Conservation (phyloP, 2,797 vertebrate genomes). For the Triplophysa yarkandensis region DNA sequence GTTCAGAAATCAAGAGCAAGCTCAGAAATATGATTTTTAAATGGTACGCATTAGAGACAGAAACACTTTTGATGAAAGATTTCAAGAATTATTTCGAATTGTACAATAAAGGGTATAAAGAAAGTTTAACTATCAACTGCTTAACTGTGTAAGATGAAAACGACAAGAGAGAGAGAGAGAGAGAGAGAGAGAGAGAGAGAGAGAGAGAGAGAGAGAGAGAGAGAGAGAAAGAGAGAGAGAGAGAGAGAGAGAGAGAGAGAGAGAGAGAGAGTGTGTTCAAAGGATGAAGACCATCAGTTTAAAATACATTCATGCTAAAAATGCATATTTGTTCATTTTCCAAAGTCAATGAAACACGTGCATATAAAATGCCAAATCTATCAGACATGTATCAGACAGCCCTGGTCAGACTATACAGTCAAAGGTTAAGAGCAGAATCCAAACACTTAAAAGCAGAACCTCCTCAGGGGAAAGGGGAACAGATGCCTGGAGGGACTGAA, state of each 20-base stretch:
- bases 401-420: slow-evolving; percentile 84
- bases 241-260: no score
- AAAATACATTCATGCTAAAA: no score
- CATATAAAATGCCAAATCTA: slow-evolving; percentile 71
- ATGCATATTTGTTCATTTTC: slow-evolving; percentile 62
- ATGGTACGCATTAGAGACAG: not conserved
- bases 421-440: slow-evolving; percentile 95
- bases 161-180: no score
- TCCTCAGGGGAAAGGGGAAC: slow-evolving; percentile 63
- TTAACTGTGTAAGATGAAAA: not conserved
- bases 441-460: slow-evolving; percentile 82
- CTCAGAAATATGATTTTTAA: not conserved
- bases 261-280: no score
- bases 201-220: no score
- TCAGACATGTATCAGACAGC: slow-evolving; percentile 86
- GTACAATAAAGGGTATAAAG: not conserved
- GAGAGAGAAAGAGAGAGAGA: no score
- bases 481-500: slow-evolving; percentile 1
- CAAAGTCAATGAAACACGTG: slow-evolving; percentile 92
- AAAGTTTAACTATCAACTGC: no score
- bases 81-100: not conserved
- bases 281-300: no score
- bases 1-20: not conserved
- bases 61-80: not conserved
- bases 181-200: no score